phyloP scores from a whole-genome alignment of 2,113 vertebrate genomes.

The Antechinus flavipes region DNA sequence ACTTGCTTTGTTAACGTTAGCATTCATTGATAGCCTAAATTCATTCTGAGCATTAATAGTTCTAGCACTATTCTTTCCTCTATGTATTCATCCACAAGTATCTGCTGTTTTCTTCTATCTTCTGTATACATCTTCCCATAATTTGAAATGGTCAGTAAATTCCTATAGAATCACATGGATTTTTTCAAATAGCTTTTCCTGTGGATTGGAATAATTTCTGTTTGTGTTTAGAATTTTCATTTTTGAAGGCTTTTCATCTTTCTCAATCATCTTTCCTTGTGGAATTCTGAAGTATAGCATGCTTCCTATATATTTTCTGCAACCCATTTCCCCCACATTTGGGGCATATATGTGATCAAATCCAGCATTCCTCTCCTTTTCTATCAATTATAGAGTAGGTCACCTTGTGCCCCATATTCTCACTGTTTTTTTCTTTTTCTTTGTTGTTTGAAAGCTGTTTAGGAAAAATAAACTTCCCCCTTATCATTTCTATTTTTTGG shows the following conservation, averaged over 20 bases:
- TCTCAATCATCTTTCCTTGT: neutral
- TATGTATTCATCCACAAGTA: neutral
- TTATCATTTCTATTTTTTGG: neutral
- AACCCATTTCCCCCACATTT: neutral
- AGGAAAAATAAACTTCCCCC: neutral
- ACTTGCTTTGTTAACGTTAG: neutral
- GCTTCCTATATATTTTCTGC: neutral
- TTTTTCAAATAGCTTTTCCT: neutral
- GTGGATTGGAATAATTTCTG: neutral
- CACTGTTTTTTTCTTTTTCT: neutral
- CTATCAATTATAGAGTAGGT: neutral
- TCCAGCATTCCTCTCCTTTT: neutral
- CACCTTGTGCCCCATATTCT: neutral
- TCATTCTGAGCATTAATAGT: neutral
- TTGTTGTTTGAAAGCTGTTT: neutral
- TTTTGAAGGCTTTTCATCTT: neutral
- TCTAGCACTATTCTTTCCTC: neutral
- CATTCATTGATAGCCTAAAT: neutral
- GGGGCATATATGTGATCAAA: neutral
- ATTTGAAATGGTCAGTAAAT: neutral
- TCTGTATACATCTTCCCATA: neutral
- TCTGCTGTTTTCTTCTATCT: neutral
- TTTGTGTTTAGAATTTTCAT: neutral
- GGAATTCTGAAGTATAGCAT: neutral
- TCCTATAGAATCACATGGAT: neutral